phyloP scores from a whole-genome alignment of 1,140 invertebrate genomes.

The Bactericera cockerelli region DNA sequence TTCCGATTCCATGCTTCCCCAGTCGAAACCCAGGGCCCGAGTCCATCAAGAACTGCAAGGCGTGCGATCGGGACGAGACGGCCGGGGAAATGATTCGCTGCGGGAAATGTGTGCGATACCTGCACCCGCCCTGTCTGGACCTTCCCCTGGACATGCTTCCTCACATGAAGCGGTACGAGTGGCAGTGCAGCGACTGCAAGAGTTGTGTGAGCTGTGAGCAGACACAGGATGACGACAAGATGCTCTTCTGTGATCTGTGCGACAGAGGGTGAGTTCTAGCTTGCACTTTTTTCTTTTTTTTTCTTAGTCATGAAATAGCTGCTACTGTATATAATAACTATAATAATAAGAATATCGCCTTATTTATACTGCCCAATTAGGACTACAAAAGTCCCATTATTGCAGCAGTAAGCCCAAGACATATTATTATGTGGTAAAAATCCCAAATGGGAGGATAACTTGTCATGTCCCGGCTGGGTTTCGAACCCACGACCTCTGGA shows the following conservation, averaged over 20 bases:
- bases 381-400: too few species aligned
- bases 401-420: too few species aligned
- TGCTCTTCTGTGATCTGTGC: conserved; percentile 91
- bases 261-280: conserved; percentile 56
- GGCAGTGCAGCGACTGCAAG: conserved; percentile 93
- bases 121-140: conserved; percentile 71
- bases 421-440: too few species aligned
- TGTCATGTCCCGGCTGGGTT: too few species aligned
- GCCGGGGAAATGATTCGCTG: conserved; percentile 26
- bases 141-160: conserved; percentile 64
- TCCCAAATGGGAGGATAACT: too few species aligned
- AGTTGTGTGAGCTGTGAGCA: conserved; percentile 72
- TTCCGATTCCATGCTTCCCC: too few species aligned
- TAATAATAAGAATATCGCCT: too few species aligned
- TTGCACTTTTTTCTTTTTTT: too few species aligned
- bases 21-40: not conserved
- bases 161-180: conserved; percentile 69
- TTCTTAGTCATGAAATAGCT: too few species aligned
- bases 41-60: conserved; percentile 23
- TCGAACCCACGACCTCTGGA: too few species aligned
- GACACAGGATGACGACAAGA: conserved; percentile 77
- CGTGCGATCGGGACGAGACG: conserved; percentile 36
- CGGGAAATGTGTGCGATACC: conserved; percentile 2
- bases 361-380: too few species aligned
- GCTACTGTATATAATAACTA: too few species aligned